A percentile compares a stretch with the other conserved stretches of the same genome.
These are phyloP conservation scores for Nansenia antarctica DNA, from an alignment of 2,113 vertebrate genomes.

Conservation along the genomic window DNA sequence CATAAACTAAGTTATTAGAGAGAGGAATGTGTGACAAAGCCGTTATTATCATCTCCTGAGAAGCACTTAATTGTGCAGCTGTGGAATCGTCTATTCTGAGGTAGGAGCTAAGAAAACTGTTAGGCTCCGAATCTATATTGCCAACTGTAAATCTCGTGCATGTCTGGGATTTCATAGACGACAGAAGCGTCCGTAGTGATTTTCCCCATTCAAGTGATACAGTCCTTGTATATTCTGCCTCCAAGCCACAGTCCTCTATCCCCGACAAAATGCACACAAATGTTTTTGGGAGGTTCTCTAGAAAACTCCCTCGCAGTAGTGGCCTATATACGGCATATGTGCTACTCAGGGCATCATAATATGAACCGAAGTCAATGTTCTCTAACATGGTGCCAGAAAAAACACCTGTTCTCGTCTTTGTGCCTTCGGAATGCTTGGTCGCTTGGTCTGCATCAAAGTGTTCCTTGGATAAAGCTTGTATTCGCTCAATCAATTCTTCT, in stretches of 20 bases:
- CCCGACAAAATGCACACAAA: constrained; percentile 68
- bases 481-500: constrained; percentile 49
- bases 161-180: constrained; percentile 53
- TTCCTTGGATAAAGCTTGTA: constrained; percentile 47
- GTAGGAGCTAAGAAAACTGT: constrained; percentile 39
- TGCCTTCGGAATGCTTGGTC: neutral
- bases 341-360: constrained; percentile 45
- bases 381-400: constrained; percentile 2
- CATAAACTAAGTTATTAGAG: constrained; percentile 42
- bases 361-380: constrained; percentile 30
- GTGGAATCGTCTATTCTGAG: constrained; percentile 23
- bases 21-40: constrained; percentile 50
- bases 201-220: constrained; percentile 49
- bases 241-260: constrained; percentile 63
- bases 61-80: neutral
- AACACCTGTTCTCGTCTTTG: neutral
- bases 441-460: neutral
- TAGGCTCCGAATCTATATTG: neutral
- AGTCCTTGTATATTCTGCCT: constrained; percentile 61
- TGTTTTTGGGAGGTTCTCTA: constrained; percentile 58
- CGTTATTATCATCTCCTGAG: constrained; percentile 54
- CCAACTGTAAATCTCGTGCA: constrained; percentile 54
- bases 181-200: constrained; percentile 47
- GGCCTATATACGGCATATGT: constrained; percentile 50
- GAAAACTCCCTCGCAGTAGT: constrained; percentile 40